A percentile compares a stretch with the other conserved stretches of the same genome.
These are phyloP conservation scores for Reinhardtius hippoglossoides DNA, from an alignment of 2,113 vertebrate genomes.

Conservation along the genomic window DNA sequence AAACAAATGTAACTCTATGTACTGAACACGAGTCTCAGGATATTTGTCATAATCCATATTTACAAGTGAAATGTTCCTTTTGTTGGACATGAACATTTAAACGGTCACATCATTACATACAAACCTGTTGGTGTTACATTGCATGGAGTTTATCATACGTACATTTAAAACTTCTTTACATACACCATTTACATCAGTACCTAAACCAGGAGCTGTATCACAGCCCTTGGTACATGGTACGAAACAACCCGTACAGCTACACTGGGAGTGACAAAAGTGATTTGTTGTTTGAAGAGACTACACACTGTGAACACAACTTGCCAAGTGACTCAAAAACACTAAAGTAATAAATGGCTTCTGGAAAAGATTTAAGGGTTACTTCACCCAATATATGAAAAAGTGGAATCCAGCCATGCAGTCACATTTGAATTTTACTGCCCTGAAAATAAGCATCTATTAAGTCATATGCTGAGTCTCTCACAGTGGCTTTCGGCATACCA, in stretches of 20 bases:
- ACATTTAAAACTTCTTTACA: constrained; percentile 72
- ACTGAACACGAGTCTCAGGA: constrained; percentile 49
- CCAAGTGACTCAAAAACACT: constrained; percentile 6
- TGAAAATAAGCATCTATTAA: not conserved
- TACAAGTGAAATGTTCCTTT: constrained; percentile 64
- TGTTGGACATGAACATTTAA: constrained; percentile 52
- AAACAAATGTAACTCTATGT: constrained; percentile 37
- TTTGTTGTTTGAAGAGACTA: constrained; percentile 26
- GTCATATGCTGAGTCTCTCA: too few relatives aligned
- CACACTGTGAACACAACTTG: constrained; percentile 20
- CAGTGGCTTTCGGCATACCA: too few relatives aligned
- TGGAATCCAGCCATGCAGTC: not conserved
- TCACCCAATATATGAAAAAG: not conserved
- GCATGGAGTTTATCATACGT: constrained; percentile 64
- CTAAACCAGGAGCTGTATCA: constrained; percentile 51
- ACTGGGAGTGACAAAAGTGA: constrained; percentile 64
- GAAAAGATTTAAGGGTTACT: constrained; percentile 16
- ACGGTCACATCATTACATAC: constrained; percentile 49
- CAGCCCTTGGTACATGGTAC: constrained; percentile 50
- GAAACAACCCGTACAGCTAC: constrained; percentile 47
- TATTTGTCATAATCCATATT: constrained; percentile 50
- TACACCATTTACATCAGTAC: constrained; percentile 69
- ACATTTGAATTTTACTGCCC: not conserved
- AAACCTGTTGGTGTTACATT: constrained; percentile 59
- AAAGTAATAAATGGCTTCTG: constrained; percentile 14